Conservation (phyloP, 2,113 vertebrate genomes). For the Eulemur rufifrons region DNA sequence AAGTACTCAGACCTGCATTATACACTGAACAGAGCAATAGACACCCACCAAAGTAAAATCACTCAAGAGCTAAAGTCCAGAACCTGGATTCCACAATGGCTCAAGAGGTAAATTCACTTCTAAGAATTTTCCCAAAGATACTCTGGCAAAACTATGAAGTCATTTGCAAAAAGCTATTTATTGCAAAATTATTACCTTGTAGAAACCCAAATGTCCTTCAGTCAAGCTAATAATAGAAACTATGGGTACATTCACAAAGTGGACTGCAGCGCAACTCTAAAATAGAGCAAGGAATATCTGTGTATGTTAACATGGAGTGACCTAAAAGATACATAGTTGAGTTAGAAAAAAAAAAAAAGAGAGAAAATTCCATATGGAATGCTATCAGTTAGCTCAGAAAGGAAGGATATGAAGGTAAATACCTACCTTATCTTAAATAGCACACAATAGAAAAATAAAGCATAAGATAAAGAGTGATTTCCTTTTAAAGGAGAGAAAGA, state of each 20-base stretch:
- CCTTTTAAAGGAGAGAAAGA: neutral
- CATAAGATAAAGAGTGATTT: neutral
- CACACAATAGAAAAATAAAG: neutral
- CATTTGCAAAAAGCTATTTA: neutral
- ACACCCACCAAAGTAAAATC: no score
- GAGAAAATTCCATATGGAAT: neutral
- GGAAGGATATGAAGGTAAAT: neutral
- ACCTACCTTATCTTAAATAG: neutral
- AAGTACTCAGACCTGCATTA: no score
- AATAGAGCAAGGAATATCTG: neutral
- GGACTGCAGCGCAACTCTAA: neutral
- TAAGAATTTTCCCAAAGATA: neutral
- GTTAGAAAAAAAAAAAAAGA: neutral
- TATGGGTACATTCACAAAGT: neutral
- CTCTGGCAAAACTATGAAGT: neutral
- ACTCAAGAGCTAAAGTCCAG: no score
- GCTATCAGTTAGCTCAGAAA: neutral
- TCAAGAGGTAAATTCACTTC: neutral
- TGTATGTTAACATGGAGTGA: neutral
- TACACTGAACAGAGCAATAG: no score
- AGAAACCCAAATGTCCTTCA: neutral
- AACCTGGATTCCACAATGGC: no score
- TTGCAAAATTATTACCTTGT: neutral
- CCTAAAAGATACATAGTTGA: neutral
- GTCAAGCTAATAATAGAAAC: neutral